Evolutionary conservation across 2,888 invertebrate species (phyloP), one percentile per base, ranked within the genome.

Genomic region (Rhogogaster chlorosoma): DNA sequence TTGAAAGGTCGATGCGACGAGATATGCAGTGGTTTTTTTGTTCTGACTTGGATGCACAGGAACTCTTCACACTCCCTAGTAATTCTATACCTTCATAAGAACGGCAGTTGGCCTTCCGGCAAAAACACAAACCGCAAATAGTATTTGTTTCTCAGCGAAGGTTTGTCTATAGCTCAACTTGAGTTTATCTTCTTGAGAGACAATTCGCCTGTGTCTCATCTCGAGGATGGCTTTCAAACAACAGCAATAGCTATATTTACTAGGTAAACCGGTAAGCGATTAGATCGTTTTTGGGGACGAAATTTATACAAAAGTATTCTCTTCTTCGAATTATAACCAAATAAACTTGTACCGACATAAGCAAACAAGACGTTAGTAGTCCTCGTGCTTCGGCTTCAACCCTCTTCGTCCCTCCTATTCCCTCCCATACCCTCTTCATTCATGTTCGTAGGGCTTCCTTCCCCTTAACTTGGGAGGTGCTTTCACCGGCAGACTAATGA

Each of bases 401-500:
- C 80, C 80, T 83, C 67, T 67, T 70, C 83, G 45, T 26, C 67
- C 67, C 42, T 83, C 83, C 32, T 49, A 3, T 26, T 45, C 45
- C 22, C 49, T 83, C 18, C 38, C 32, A 53, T 45, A 29, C 67
- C 83, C 45, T 36, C 64, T 42, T 32, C 83, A 70, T 83, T 45
- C 70, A 83, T 86, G 83, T 84, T 82, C 86, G 80, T 80, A 83
- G 85, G 85, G 84, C 82, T 85, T 75, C 71, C 64, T 83, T 80
- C 85, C 82, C 84, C 85, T 86, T 84, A 85, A 85, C 85, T 86
- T 83, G 85, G 87, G 86, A 86, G 83, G 73, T 86, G 87, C 88
- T 88, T 89, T 88, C 88, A 87, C 89, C 88, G 86, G 88, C 88
- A 88, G 86, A 87, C 91, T 92, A 93, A 93, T 91, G 92, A 93